Evolutionary conservation across 2,888 invertebrate species (phyloP), one percentile per base, ranked within the genome.

Genomic region (Drosophila antonietae): DNA sequence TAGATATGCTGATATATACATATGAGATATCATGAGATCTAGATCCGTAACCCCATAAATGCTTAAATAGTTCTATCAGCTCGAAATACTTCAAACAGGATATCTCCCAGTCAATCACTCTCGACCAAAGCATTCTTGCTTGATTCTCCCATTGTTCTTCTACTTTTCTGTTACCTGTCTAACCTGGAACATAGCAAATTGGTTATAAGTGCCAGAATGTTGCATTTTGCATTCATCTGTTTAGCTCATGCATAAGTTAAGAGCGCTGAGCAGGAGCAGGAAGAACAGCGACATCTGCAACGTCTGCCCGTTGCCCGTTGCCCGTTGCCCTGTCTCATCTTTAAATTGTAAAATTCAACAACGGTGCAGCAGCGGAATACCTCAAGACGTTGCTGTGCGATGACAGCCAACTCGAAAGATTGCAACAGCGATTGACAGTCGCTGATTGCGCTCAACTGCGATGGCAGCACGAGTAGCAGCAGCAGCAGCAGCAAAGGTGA

Each of bases 351-450:
- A 70, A 74, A 65, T 70, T 78, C 80, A 75, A 68, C 51, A 60
- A 59, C 67, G 53, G 69, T 67, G 20, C 33, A 51, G 20, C 49
- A 47, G 56, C 51, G 56, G 65, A 66, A 58, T 58, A 67, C 64
- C 67, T 46, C 72, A 68, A 76, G 78, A 62, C 70, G 60, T n/a
- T 58, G 68, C 35, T 47, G 67, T 33, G 61, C 37, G 61, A 62
- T 60, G 71, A 65, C 80, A 73, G 53, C 67, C n/a, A 51, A 7
- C 51, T 18, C 66, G 63, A 68, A 76, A 89, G 86, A 89, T 85
- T 86, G 88, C 85, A 68, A 75, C 79, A 85, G 68, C 85, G 86
- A 86, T 86, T 86, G 88, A 86, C 86, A 88, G 69, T 70, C 81
- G 83, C 83, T 86, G 86, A 86, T 86, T 86, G 88, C 83, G 68